These are phyloP conservation scores for Orthosia gothica DNA, from an alignment of 2,888 invertebrate genomes.

Conservation along the genomic window DNA sequence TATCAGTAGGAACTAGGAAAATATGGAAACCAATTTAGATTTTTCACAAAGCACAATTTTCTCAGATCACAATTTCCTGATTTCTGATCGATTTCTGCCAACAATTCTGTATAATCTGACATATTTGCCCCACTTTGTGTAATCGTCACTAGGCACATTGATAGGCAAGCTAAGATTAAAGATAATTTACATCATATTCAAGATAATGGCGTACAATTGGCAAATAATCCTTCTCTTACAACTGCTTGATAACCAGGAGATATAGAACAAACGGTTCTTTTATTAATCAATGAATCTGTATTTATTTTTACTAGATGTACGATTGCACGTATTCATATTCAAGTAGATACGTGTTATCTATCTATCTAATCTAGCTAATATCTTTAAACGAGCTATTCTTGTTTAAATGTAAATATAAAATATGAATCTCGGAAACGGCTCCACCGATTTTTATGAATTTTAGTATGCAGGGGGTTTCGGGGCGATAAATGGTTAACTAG, in stretches of 20 bases:
- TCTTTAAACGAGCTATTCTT: no score
- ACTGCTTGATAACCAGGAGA: slow-evolving; percentile 8
- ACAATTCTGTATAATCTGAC: not conserved
- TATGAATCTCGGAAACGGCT: no score
- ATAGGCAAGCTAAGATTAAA: slow-evolving; percentile 3
- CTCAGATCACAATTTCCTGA: not conserved
- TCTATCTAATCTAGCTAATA: no score
- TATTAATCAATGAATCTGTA: slow-evolving; percentile 40
- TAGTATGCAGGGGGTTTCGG: no score
- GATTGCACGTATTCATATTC: slow-evolving; percentile 23
- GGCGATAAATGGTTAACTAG: no score
- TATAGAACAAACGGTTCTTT: slow-evolving; percentile 2
- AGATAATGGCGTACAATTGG: slow-evolving; percentile 34
- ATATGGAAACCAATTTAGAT: no score
- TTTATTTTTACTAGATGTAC: slow-evolving; percentile 18
- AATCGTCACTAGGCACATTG: slow-evolving; percentile 9
- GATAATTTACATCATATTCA: slow-evolving; percentile 31
- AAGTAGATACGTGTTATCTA: slow-evolving; percentile 6
- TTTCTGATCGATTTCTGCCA: not conserved
- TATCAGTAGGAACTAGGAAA: no score
- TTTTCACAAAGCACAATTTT: not conserved
- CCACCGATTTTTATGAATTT: no score
- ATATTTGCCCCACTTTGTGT: slow-evolving; percentile 20
- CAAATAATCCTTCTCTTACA: slow-evolving; percentile 40
- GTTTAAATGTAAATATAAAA: no score